Percentiles rank a stretch among this genome's conserved stretches.
Evolutionary conservation across 2,797 vertebrate genomes (phyloP).

Genomic region (Lacerta agilis): DNA sequence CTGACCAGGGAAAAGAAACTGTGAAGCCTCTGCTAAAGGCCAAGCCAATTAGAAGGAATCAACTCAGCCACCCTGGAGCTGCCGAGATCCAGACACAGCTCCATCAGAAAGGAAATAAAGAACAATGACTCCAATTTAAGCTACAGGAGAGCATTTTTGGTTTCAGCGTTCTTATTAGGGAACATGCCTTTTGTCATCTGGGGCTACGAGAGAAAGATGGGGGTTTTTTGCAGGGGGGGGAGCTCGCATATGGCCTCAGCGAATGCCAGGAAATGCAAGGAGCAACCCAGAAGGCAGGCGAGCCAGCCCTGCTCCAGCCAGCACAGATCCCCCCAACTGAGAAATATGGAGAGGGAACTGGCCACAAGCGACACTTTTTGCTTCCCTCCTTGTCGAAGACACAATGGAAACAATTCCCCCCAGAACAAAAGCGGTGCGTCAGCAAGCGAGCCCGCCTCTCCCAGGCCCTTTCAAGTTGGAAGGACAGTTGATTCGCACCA

Average conservation of each 20-base stretch:
- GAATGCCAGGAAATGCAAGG: constrained; percentile 40
- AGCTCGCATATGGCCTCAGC: constrained; percentile 4
- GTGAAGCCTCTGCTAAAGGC: background rate
- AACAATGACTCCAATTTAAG: constrained; percentile 25
- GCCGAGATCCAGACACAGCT: background rate
- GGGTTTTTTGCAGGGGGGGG: constrained; percentile 26
- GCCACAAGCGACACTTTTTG: constrained; percentile 60
- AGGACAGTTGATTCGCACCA: constrained; percentile 81
- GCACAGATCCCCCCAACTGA: constrained; percentile 47
- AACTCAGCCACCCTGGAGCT: background rate
- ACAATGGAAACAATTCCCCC: constrained; percentile 76
- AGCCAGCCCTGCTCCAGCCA: constrained; percentile 33
- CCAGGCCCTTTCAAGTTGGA: constrained; percentile 71
- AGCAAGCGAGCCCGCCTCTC: constrained; percentile 53
- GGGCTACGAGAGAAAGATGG: constrained; percentile 9
- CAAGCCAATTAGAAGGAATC: background rate
- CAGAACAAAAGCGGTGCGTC: constrained; percentile 73
- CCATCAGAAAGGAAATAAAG: background rate
- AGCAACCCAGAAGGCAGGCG: constrained; percentile 28
- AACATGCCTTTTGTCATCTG: background rate
- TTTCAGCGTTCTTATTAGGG: background rate
- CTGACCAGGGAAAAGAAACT: too few species aligned
- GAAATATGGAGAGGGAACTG: constrained; percentile 52
- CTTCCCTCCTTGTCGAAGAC: constrained; percentile 57
- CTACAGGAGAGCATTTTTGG: background rate